Percentiles rank a stretch among this genome's conserved stretches.
These are phyloP conservation scores for Sinelater perroti DNA, from an alignment of 2,888 invertebrate species.

Conservation along the genomic window DNA sequence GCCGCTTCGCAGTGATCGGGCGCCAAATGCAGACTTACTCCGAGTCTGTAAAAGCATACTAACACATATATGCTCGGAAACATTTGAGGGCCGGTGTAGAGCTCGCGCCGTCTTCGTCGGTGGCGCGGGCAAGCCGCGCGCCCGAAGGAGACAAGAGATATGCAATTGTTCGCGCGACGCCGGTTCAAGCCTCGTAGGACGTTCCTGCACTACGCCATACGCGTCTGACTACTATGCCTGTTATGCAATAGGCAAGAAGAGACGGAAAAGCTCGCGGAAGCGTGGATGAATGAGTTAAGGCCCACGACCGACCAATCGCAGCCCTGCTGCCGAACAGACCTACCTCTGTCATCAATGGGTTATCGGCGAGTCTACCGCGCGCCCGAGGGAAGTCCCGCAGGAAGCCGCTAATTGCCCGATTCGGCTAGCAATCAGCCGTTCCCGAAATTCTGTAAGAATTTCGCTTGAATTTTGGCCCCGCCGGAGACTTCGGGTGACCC, in stretches of 20 bases:
- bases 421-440: too few relatives aligned
- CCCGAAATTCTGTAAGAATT: slow-evolving; percentile 8
- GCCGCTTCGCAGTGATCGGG: slow-evolving; percentile 43
- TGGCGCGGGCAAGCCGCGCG: slow-evolving; percentile 8
- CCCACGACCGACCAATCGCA: slow-evolving; percentile 67
- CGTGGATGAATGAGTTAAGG: slow-evolving; percentile 57
- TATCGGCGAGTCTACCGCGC: slow-evolving; percentile 69
- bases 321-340: slow-evolving; percentile 67
- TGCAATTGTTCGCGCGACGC: slow-evolving; percentile 39
- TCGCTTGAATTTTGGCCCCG: too few relatives aligned
- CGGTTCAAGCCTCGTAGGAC: slow-evolving; percentile 25
- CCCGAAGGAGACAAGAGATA: slow-evolving; percentile 42
- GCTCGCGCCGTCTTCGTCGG: slow-evolving; percentile 35
- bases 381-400: slow-evolving; percentile 52
- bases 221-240: slow-evolving; percentile 32
- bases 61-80: slow-evolving; percentile 50
- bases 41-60: slow-evolving; percentile 52
- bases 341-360: slow-evolving; percentile 79
- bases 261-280: slow-evolving; percentile 43
- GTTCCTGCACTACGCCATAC: slow-evolving; percentile 44
- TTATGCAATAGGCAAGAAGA: slow-evolving; percentile 47
- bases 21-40: slow-evolving; percentile 43
- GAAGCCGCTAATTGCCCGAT: slow-evolving; percentile 25
- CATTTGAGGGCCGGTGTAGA: slow-evolving; percentile 36
- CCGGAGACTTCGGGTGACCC: background rate